Conservation (phyloP, 2,888 invertebrate species). For the Icerya purchasi region DNA sequence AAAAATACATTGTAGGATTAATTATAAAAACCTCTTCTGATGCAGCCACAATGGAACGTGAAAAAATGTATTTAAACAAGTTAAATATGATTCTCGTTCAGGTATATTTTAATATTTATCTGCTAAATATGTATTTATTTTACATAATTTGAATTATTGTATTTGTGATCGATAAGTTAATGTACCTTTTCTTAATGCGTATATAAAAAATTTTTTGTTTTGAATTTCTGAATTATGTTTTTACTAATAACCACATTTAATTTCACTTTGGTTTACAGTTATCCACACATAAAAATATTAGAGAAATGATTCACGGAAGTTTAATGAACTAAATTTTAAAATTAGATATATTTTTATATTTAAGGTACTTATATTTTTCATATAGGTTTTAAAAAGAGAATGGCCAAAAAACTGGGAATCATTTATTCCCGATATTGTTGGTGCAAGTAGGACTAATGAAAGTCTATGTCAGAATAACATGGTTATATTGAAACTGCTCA, state of each 20-base stretch:
- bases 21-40: slow-evolving; percentile 97
- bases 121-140: slow-evolving; percentile 8
- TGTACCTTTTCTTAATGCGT: neutral
- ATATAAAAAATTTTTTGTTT: too few species aligned
- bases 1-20: slow-evolving; percentile 94
- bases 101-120: slow-evolving; percentile 26
- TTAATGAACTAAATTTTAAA: too few species aligned
- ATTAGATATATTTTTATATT: neutral
- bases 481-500: slow-evolving; percentile 87
- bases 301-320: too few species aligned
- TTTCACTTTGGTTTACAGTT: too few species aligned
- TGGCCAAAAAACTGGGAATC: slow-evolving; percentile 99
- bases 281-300: too few species aligned
- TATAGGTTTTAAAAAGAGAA: slow-evolving; percentile 85
- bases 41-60: slow-evolving; percentile 63
- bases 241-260: too few species aligned
- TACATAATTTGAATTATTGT: too few species aligned
- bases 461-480: slow-evolving; percentile 99
- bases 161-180: too few species aligned
- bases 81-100: slow-evolving; percentile 97
- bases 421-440: slow-evolving; percentile 97
- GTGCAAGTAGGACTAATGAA: slow-evolving; percentile 96
- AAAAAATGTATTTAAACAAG: slow-evolving; percentile 92
- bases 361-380: slow-evolving; percentile 16
- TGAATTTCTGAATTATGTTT: too few species aligned